Percentiles rank a stretch among this genome's conserved stretches.
phyloP scores from a whole-genome alignment of 2,113 vertebrate genomes.

The Salvelinus alpinus region DNA sequence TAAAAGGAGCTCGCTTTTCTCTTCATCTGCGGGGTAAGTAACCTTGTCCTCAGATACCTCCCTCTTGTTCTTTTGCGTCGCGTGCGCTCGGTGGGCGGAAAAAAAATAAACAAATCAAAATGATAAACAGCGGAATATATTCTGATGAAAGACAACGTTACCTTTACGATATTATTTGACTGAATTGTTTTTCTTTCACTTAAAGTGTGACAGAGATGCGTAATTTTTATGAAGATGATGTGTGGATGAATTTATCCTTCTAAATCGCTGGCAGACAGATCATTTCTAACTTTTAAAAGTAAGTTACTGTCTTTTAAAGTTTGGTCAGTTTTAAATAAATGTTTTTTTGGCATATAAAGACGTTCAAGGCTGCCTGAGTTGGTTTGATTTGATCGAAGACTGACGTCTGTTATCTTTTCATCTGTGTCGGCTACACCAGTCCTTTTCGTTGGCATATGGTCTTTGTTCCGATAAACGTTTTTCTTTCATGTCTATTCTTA shows the following conservation, averaged over 20 bases:
- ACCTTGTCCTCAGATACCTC: constrained; percentile 67
- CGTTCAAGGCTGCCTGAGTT: neutral
- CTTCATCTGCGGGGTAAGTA: constrained; percentile 66
- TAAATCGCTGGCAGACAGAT: constrained; percentile 51
- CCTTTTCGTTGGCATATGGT: neutral
- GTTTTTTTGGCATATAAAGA: neutral
- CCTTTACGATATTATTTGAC: constrained; percentile 27
- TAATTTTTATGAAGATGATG: constrained; percentile 31
- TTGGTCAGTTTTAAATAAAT: neutral
- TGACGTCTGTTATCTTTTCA: neutral
- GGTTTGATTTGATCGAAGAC: neutral
- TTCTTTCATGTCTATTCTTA: neutral
- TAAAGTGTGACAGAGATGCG: constrained; percentile 43
- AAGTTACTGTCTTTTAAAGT: neutral
- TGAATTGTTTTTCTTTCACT: constrained; percentile 33
- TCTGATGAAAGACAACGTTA: constrained; percentile 27
- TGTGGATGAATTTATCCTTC: constrained; percentile 57
- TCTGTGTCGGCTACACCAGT: neutral
- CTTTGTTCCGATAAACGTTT: neutral
- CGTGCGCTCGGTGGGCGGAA: constrained; percentile 53
- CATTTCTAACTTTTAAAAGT: constrained; percentile 57
- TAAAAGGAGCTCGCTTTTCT: constrained; percentile 55
- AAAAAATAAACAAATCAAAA: constrained; percentile 59
- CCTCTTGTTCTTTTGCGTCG: constrained; percentile 53
- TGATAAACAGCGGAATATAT: constrained; percentile 31